These are phyloP conservation scores for Prosopocoilus inquinatus DNA, from an alignment of 2,888 invertebrate species.

Conservation along the genomic window DNA sequence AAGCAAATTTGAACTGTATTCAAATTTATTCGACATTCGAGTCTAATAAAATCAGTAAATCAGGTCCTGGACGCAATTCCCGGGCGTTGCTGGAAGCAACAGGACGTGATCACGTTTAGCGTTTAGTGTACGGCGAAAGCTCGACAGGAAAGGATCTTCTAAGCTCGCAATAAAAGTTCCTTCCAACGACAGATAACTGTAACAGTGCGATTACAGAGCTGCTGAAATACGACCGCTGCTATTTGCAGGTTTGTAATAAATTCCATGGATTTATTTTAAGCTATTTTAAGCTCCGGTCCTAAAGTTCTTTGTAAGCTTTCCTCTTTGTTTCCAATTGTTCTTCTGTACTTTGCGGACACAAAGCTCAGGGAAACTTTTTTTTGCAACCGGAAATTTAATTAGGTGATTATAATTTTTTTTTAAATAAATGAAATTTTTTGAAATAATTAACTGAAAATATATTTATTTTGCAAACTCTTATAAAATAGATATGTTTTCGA, in stretches of 20 bases:
- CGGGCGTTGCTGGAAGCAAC: conserved; percentile 45
- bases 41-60: conserved; percentile 11
- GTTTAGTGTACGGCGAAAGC: conserved; percentile 38
- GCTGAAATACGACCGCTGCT: conserved; percentile 11
- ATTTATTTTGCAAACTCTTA: too few relatives aligned
- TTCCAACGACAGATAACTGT: conserved; percentile 14
- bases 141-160: conserved; percentile 27
- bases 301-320: neutral
- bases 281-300: too few relatives aligned
- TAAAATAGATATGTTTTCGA: too few relatives aligned
- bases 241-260: conserved; percentile 23
- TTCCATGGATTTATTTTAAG: conserved; percentile 12
- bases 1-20: too few relatives aligned
- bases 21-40: too few relatives aligned
- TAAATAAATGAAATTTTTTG: too few relatives aligned
- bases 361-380: neutral
- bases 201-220: conserved; percentile 21
- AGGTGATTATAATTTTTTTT: too few relatives aligned
- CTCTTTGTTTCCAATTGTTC: neutral
- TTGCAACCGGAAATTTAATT: neutral
- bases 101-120: conserved; percentile 32
- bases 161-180: conserved; percentile 22
- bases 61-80: conserved; percentile 33
- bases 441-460: too few relatives aligned
- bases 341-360: neutral